phyloP scores from a whole-genome alignment of 64 coral and sea anemone genomes.

The Pocillopora damicornis region DNA sequence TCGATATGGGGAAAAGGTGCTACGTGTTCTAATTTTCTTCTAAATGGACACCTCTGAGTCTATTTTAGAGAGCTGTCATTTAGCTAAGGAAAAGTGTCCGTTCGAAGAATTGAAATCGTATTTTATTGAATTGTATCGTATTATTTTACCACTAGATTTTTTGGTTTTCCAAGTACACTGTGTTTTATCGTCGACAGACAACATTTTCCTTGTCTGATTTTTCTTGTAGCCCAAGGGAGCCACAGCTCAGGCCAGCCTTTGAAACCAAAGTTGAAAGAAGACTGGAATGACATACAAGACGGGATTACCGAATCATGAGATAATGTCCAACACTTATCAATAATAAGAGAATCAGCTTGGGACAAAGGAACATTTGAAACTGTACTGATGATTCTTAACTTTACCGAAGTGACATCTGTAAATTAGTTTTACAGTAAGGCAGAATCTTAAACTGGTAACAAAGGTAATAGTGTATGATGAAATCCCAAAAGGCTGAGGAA shows the following conservation, averaged over 20 bases:
- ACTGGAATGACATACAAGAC: neutral
- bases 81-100: too few relatives aligned
- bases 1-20: too few relatives aligned
- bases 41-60: too few relatives aligned
- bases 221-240: neutral
- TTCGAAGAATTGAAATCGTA: too few relatives aligned
- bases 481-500: neutral
- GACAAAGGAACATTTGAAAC: neutral
- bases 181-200: too few relatives aligned
- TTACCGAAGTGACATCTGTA: neutral
- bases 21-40: too few relatives aligned
- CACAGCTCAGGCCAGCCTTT: conserved; percentile 14
- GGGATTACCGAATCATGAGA: neutral
- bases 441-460: neutral
- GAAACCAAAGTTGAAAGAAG: neutral
- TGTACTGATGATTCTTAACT: neutral
- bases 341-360: too few relatives aligned
- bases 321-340: neutral
- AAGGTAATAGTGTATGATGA: neutral
- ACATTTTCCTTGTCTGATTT: neutral
- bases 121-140: too few relatives aligned
- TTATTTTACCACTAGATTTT: neutral
- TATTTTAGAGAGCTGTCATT: too few relatives aligned
- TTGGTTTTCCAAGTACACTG: neutral
- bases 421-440: neutral